Conservation (phyloP, 2,888 invertebrate species). For the Epicampocera succincta region DNA sequence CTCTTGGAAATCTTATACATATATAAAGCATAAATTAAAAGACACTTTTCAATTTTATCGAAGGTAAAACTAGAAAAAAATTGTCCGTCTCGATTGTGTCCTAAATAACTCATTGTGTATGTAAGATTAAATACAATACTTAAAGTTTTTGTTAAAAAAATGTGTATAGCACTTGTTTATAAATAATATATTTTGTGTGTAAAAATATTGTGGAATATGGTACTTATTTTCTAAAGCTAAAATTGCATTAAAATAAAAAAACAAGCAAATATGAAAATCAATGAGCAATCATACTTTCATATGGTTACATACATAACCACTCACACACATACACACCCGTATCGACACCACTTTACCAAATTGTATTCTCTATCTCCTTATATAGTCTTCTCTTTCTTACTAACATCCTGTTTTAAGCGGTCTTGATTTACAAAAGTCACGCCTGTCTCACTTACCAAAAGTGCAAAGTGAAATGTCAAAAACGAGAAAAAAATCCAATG, state of each 20-base stretch:
- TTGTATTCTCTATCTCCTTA: conserved; percentile 14
- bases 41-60: background rate
- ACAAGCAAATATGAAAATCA: conserved; percentile 74
- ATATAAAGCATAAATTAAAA: background rate
- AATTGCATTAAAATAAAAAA: conserved; percentile 31
- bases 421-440: conserved; percentile 53
- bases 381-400: conserved; percentile 61
- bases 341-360: conserved; percentile 20
- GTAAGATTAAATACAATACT: no score
- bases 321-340: conserved; percentile 22
- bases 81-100: no score
- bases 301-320: conserved; percentile 41
- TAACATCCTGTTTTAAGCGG: conserved; percentile 36
- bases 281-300: conserved; percentile 72
- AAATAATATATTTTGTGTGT: no score
- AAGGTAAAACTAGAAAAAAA: conserved; percentile 38
- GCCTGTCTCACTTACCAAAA: conserved; percentile 62
- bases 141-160: background rate
- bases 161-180: background rate
- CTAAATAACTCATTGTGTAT: no score
- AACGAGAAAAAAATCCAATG: conserved; percentile 2
- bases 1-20: conserved; percentile 13
- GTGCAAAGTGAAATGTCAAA: conserved; percentile 66
- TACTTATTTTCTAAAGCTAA: no score
- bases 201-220: no score